A percentile compares a stretch with the other conserved stretches of the same genome.
These are phyloP conservation scores for Mellivora capensis DNA, from an alignment of 2,113 vertebrate species.

Conservation along the genomic window DNA sequence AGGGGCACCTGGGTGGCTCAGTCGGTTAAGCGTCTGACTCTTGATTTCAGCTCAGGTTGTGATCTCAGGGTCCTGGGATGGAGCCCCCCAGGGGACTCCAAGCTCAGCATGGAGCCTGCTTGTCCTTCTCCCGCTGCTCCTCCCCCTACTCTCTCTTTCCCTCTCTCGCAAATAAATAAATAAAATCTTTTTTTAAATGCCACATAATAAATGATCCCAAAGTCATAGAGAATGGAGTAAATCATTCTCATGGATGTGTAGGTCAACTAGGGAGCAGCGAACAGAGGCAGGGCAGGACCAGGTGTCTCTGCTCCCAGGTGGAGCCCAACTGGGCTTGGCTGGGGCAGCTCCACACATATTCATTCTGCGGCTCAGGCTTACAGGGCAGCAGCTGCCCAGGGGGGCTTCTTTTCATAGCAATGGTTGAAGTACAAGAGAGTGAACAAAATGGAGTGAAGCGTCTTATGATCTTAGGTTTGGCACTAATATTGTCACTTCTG, in stretches of 20 bases:
- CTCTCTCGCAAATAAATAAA: not conserved
- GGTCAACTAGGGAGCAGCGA: not conserved
- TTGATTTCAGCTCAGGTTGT: not conserved
- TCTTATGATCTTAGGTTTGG: not conserved
- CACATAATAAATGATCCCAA: not conserved
- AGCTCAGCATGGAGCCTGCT: not conserved
- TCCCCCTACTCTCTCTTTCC: too few species aligned
- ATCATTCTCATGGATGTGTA: not conserved
- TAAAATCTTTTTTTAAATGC: not conserved
- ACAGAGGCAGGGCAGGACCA: not conserved
- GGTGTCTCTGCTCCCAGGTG: not conserved
- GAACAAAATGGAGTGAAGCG: not conserved
- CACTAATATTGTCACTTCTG: not conserved
- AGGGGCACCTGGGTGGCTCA: not conserved
- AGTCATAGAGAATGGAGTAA: not conserved
- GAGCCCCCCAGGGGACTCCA: not conserved
- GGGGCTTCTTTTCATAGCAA: not conserved
- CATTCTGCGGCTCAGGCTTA: not conserved
- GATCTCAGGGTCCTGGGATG: not conserved
- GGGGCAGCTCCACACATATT: not conserved
- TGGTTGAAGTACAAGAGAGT: not conserved
- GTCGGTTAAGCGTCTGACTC: not conserved
- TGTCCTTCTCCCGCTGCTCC: not conserved
- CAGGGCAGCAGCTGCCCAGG: not conserved
- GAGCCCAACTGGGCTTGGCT: not conserved